A percentile compares a stretch with the other conserved stretches of the same genome.
These are phyloP conservation scores for Synanthedon myopaeformis DNA, from an alignment of 2,888 invertebrate genomes.

Conservation along the genomic window DNA sequence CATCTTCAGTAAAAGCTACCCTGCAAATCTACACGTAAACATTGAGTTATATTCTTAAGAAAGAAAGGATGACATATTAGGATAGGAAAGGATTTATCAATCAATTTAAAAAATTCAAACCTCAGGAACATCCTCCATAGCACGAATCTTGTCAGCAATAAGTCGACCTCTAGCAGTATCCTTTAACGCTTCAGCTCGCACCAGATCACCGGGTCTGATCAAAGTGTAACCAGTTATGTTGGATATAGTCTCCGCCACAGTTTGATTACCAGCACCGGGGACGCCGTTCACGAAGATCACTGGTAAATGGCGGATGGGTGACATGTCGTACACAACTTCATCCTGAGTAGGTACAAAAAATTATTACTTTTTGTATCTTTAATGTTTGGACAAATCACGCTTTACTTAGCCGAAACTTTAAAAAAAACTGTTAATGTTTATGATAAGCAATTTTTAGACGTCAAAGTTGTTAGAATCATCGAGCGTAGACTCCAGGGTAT, in stretches of 20 bases:
- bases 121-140: constrained; percentile 54
- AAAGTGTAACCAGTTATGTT: constrained; percentile 56
- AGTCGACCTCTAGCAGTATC: constrained; percentile 61
- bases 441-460: too few relatives aligned
- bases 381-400: too few relatives aligned
- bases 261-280: constrained; percentile 62
- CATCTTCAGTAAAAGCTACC: too few relatives aligned
- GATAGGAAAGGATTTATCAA: not conserved
- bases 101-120: too few relatives aligned
- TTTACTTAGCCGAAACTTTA: too few relatives aligned
- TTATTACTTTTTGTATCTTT: too few relatives aligned
- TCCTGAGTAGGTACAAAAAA: constrained; percentile 12
- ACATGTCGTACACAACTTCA: constrained; percentile 51
- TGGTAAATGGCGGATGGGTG: constrained; percentile 52
- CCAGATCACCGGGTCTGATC: constrained; percentile 60
- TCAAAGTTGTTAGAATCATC: too few relatives aligned
- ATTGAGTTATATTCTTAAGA: not conserved
- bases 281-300: constrained; percentile 65
- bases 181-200: constrained; percentile 52
- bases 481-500: too few relatives aligned
- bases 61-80: not conserved
- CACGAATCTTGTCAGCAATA: constrained; percentile 54
- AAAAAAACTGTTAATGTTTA: too few relatives aligned
- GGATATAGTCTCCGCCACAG: constrained; percentile 57
- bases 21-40: too few relatives aligned